These are phyloP conservation scores for Enteromius unitaeniatus DNA, from an alignment of 2,797 vertebrate genomes.

Conservation along the genomic window DNA sequence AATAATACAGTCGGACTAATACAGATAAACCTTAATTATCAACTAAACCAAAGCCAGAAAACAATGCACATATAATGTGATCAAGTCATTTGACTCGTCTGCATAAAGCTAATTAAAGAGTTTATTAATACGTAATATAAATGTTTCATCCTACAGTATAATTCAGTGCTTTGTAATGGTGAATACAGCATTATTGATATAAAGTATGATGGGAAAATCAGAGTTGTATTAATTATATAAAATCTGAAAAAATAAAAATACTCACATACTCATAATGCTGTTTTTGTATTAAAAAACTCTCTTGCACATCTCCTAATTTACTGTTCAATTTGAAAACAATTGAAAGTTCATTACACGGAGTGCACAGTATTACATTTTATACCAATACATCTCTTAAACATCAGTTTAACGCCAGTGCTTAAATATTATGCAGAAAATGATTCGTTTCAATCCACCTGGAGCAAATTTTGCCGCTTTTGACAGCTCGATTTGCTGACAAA, in stretches of 20 bases:
- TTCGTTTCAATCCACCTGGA: not conserved
- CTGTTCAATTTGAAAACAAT: not conserved
- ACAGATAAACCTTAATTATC: not conserved
- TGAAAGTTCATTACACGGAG: not conserved
- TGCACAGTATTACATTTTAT: not conserved
- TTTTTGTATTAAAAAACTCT: not conserved
- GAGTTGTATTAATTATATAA: not conserved
- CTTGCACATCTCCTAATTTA: not conserved
- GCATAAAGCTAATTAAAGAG: not conserved
- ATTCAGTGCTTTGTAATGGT: not conserved
- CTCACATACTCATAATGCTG: not conserved
- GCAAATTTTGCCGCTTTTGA: not conserved
- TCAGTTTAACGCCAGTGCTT: not conserved
- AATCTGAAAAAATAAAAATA: not conserved
- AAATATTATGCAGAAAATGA: not conserved
- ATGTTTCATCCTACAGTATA: not conserved
- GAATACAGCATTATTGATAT: not conserved
- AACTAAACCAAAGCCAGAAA: not conserved
- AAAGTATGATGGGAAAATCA: not conserved
- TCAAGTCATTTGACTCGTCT: not conserved
- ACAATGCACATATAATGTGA: not conserved
- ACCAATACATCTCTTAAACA: not conserved
- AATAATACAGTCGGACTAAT: not conserved
- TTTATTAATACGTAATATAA: not conserved
- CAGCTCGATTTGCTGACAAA: constrained; percentile 42